These are phyloP conservation scores for Eretmodus cyanostictus DNA, from an alignment of 2,113 vertebrate genomes.

Conservation along the genomic window DNA sequence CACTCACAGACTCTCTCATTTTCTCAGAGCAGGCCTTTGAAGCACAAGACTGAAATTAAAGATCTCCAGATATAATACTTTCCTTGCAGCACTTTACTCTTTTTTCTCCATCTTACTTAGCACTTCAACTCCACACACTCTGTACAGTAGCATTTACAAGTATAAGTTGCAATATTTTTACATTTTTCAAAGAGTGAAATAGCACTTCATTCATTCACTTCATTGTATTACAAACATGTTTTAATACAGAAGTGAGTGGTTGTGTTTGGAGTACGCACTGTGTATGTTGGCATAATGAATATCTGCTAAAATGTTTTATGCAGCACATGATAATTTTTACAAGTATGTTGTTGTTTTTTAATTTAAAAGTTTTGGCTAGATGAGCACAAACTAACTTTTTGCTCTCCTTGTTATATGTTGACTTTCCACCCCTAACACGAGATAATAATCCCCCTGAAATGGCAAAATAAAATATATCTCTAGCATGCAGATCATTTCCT, in stretches of 20 bases:
- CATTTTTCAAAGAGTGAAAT: neutral
- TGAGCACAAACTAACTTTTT: neutral
- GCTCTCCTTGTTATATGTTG: neutral
- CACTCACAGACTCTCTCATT: constrained; percentile 61
- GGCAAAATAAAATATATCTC: constrained; percentile 22
- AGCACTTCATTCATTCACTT: neutral
- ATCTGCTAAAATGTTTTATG: neutral
- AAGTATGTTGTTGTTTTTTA: neutral
- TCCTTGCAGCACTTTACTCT: constrained; percentile 33
- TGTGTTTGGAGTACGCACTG: neutral
- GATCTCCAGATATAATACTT: constrained; percentile 60
- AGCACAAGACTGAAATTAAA: constrained; percentile 67
- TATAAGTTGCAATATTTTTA: neutral
- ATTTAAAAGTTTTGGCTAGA: neutral
- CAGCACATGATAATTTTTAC: neutral
- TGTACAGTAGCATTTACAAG: neutral
- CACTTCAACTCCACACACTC: constrained; percentile 26
- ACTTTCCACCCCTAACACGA: neutral
- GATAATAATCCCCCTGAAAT: constrained; percentile 8
- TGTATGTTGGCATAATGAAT: neutral
- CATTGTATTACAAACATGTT: neutral
- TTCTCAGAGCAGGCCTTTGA: constrained; percentile 58
- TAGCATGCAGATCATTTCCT: constrained; percentile 27
- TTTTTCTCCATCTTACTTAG: constrained; percentile 34
- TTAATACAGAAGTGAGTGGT: neutral